phyloP scores from a whole-genome alignment of 2,113 vertebrate genomes.

The Anas platyrhynchos region DNA sequence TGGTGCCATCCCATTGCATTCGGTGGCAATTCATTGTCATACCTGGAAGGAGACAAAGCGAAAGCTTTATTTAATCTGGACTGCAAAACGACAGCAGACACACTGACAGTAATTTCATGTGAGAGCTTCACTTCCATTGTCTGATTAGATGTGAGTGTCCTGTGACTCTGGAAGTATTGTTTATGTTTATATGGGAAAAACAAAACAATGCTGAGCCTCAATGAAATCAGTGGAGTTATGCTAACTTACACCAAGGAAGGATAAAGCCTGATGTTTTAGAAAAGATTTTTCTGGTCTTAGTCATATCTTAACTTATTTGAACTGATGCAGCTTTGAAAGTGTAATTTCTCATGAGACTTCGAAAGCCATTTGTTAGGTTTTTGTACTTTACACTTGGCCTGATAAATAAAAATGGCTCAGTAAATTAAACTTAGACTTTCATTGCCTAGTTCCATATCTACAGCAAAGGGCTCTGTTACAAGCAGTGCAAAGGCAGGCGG shows the following conservation, averaged over 20 bases:
- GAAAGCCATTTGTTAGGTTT: not conserved
- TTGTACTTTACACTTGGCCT: not conserved
- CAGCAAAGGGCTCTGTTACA: not conserved
- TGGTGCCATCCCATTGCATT: not conserved
- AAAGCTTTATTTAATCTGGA: not conserved
- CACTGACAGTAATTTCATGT: conserved; percentile 25
- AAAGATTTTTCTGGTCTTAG: not conserved
- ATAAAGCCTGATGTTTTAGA: not conserved
- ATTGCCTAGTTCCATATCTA: not conserved
- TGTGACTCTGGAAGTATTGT: not conserved
- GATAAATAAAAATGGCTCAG: not conserved
- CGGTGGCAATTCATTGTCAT: not conserved
- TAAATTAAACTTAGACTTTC: not conserved
- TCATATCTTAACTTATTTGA: not conserved
- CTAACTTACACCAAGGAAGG: not conserved
- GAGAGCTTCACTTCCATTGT: conserved; percentile 23
- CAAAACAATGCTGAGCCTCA: not conserved
- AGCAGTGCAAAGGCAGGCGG: not conserved
- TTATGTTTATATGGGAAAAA: conserved; percentile 19
- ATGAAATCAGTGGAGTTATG: not conserved
- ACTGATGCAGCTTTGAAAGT: not conserved
- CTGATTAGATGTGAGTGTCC: not conserved
- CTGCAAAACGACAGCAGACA: not conserved
- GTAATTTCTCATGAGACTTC: not conserved
- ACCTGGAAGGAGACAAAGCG: not conserved